Percentiles rank a stretch among this genome's conserved stretches.
Evolutionary conservation across 2,113 vertebrate species (phyloP).

Genomic region (Paratilapia polleni): DNA sequence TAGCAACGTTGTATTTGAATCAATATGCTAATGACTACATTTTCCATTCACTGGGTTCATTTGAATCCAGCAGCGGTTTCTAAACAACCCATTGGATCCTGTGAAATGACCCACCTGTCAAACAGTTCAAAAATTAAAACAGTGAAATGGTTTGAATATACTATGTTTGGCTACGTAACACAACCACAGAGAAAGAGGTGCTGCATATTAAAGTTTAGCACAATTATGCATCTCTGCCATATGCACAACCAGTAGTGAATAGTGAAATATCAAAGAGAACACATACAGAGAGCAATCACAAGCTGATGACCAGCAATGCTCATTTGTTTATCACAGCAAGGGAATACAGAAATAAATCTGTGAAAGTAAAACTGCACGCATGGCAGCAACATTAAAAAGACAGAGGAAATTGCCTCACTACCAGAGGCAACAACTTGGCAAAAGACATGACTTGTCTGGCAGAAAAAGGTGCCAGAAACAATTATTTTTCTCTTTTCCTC

Average conservation of each 20-base stretch:
- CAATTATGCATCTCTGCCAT: slow-evolving; percentile 20
- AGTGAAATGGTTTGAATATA: slow-evolving; percentile 15
- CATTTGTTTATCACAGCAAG: slow-evolving; percentile 38
- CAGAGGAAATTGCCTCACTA: slow-evolving; percentile 47
- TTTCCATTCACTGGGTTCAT: slow-evolving; percentile 73
- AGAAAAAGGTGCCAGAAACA: slow-evolving; percentile 34
- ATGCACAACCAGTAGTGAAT: background rate
- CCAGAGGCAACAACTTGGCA: slow-evolving; percentile 48
- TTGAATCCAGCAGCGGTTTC: slow-evolving; percentile 67
- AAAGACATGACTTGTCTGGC: slow-evolving; percentile 28
- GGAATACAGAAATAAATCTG: slow-evolving; percentile 32
- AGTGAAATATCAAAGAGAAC: background rate
- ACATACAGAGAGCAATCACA: background rate
- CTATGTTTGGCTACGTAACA: slow-evolving; percentile 15
- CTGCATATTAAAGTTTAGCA: slow-evolving; percentile 18
- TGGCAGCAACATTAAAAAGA: slow-evolving; percentile 38
- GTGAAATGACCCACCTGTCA: slow-evolving; percentile 70
- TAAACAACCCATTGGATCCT: slow-evolving; percentile 73
- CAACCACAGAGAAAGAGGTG: background rate
- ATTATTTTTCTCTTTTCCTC: slow-evolving; percentile 29
- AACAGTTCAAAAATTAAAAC: slow-evolving; percentile 55
- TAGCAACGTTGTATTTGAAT: slow-evolving; percentile 74
- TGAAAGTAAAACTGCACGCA: slow-evolving; percentile 42
- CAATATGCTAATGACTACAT: slow-evolving; percentile 79
- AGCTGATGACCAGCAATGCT: slow-evolving; percentile 42